These are phyloP conservation scores for Pammene aurita DNA, from an alignment of 2,888 invertebrate genomes.

Conservation along the genomic window DNA sequence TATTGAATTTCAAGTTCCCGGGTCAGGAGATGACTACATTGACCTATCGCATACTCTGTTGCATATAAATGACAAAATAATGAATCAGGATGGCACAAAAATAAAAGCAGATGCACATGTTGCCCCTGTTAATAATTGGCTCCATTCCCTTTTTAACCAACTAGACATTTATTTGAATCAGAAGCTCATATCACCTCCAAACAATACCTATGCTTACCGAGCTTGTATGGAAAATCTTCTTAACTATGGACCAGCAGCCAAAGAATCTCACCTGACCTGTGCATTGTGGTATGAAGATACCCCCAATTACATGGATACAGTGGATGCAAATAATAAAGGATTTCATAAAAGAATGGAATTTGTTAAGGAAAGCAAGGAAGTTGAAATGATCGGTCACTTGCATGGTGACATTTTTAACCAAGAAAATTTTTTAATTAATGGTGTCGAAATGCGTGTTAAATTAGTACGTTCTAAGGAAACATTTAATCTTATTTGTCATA, in stretches of 20 bases:
- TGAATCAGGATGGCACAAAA: conserved; percentile 44
- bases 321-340: conserved; percentile 42
- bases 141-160: conserved; percentile 49
- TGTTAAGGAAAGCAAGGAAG: conserved; percentile 41
- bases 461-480: conserved; percentile 33
- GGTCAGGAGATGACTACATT: conserved; percentile 51
- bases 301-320: conserved; percentile 37
- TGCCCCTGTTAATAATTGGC: conserved; percentile 51
- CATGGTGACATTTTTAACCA: conserved; percentile 40
- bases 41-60: conserved; percentile 49
- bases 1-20: conserved; percentile 50
- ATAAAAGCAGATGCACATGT: conserved; percentile 38
- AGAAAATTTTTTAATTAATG: conserved; percentile 15
- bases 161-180: conserved; percentile 50
- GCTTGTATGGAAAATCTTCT: conserved; percentile 49
- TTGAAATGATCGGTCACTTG: conserved; percentile 48
- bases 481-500: conserved; percentile 37
- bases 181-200: conserved; percentile 50
- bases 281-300: conserved; percentile 48
- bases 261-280: conserved; percentile 47
- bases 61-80: conserved; percentile 47
- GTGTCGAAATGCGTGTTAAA: conserved; percentile 43
- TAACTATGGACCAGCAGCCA: conserved; percentile 48
- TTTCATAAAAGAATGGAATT: conserved; percentile 43
- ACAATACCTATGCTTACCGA: conserved; percentile 48